These are phyloP conservation scores for Platyscapa corneri DNA, from an alignment of 1,140 invertebrate genomes.

Conservation along the genomic window DNA sequence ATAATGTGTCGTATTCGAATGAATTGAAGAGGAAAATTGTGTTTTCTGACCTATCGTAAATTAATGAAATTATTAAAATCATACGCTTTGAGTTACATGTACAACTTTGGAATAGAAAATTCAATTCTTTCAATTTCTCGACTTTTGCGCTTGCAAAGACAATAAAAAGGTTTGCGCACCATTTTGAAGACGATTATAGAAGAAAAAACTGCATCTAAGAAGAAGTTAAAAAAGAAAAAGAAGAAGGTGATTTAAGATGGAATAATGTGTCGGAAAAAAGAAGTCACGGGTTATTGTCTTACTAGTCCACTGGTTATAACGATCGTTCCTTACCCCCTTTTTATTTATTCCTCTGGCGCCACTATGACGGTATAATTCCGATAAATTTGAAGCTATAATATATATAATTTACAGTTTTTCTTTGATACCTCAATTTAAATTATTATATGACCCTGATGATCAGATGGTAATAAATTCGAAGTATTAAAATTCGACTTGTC, in stretches of 20 bases:
- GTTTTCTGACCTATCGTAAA: neutral
- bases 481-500: too few species aligned
- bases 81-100: neutral
- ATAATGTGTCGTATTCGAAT: too few species aligned
- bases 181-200: neutral
- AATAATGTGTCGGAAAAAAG: slow-evolving; percentile 24
- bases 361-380: neutral
- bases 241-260: neutral
- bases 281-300: neutral
- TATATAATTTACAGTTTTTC: too few species aligned
- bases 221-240: neutral
- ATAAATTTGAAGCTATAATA: neutral
- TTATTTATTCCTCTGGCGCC: neutral
- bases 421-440: too few species aligned
- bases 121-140: slow-evolving; percentile 14
- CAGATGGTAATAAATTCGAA: too few species aligned
- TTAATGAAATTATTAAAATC: neutral
- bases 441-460: too few species aligned
- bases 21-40: too few species aligned
- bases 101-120: neutral
- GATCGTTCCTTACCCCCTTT: neutral
- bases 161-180: slow-evolving; percentile 10
- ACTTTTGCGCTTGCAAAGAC: neutral
- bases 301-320: neutral
- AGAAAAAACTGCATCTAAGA: neutral